These are phyloP conservation scores for Propithecus coquereli DNA, from an alignment of 2,113 vertebrate species.

Conservation along the genomic window DNA sequence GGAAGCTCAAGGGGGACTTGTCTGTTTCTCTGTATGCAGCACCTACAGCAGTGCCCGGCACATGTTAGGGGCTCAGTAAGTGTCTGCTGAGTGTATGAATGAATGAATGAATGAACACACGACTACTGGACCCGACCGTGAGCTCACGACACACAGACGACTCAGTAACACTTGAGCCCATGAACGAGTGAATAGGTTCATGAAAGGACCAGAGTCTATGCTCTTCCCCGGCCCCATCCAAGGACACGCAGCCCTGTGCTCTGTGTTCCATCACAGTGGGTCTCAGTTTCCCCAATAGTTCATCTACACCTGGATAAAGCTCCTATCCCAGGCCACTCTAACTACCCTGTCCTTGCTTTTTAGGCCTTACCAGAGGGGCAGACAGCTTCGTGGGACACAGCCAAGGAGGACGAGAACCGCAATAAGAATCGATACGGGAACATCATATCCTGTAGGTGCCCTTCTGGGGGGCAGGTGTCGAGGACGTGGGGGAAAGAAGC, in stretches of 20 bases:
- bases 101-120: background rate
- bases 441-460: constrained; percentile 98
- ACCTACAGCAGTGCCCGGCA: background rate
- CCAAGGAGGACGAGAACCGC: constrained; percentile 98
- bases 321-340: background rate
- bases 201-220: background rate
- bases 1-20: background rate
- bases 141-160: background rate
- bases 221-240: background rate
- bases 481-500: background rate
- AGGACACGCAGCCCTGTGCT: background rate
- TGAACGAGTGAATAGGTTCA: background rate
- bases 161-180: background rate
- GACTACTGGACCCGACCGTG: background rate
- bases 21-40: background rate
- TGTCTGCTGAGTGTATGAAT: background rate
- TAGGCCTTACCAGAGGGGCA: constrained; percentile 96
- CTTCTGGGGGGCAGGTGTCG: constrained; percentile 40
- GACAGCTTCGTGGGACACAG: constrained; percentile 96
- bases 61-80: background rate
- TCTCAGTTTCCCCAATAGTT: background rate
- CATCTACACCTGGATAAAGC: background rate
- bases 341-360: constrained; percentile 63
- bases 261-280: background rate
- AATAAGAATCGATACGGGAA: constrained; percentile 99